Conservation (phyloP, 2,888 invertebrate species). For the Andrena camellia region DNA sequence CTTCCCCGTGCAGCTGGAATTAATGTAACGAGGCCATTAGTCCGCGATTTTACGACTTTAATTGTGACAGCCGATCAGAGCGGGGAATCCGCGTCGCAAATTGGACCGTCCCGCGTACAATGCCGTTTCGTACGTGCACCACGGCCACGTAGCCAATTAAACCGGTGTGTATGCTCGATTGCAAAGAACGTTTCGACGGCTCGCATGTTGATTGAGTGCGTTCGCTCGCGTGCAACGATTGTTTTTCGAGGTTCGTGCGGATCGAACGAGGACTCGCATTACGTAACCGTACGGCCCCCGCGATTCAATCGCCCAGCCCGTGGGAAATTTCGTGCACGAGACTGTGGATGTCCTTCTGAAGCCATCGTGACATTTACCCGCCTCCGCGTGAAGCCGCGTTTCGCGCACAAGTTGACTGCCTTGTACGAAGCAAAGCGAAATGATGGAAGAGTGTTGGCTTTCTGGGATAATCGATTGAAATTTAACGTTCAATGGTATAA, state of each 20-base stretch:
- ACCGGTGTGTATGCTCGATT: conserved; percentile 54
- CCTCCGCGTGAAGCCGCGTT: too few relatives aligned
- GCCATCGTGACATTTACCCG: too few relatives aligned
- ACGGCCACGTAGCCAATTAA: conserved; percentile 66
- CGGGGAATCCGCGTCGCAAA: conserved; percentile 64
- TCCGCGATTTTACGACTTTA: conserved; percentile 76
- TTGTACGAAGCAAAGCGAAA: too few relatives aligned
- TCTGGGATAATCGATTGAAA: too few relatives aligned
- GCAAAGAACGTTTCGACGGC: conserved; percentile 56
- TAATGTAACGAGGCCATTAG: conserved; percentile 78
- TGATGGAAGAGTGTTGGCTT: too few relatives aligned
- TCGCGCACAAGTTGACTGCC: too few relatives aligned
- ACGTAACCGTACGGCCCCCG: conserved; percentile 34
- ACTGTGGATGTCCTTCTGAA: conserved; percentile 21
- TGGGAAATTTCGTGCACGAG: conserved; percentile 50
- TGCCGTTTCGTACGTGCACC: conserved; percentile 61
- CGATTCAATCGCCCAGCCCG: conserved; percentile 44
- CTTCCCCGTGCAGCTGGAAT: conserved; percentile 56
- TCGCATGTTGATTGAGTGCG: conserved; percentile 55
- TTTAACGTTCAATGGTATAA: too few relatives aligned
- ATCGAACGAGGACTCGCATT: conserved; percentile 42
- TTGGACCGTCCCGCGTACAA: conserved; percentile 67
- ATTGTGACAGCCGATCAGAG: conserved; percentile 74
- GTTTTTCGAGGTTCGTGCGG: conserved; percentile 42
- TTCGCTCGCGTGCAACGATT: conserved; percentile 43